Evolutionary conservation across 2,113 vertebrate genomes (phyloP).

Genomic region (Hemiscyllium ocellatum): DNA sequence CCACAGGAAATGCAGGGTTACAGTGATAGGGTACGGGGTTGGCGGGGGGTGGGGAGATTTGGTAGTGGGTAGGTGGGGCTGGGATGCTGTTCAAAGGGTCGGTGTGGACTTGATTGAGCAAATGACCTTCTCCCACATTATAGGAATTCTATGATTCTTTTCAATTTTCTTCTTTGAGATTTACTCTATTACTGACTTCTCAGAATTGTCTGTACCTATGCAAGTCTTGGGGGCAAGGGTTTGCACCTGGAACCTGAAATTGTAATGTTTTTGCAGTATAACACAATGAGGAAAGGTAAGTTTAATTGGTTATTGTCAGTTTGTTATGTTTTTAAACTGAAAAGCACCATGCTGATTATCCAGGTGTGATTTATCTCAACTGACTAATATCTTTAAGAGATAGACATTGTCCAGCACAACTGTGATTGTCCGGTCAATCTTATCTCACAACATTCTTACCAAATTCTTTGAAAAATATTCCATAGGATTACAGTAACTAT

Average conservation of each 20-base stretch:
- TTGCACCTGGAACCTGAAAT: not conserved
- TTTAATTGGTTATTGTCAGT: not conserved
- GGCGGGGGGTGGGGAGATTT: no score
- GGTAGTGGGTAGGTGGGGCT: no score
- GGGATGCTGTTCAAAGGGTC: no score
- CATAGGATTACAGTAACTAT: not conserved
- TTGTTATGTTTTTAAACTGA: not conserved
- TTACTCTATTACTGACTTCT: not conserved
- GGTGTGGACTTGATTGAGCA: no score
- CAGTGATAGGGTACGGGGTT: no score
- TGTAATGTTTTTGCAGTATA: not conserved
- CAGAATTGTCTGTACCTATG: not conserved
- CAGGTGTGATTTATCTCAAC: not conserved
- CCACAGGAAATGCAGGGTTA: no score
- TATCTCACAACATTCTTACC: not conserved
- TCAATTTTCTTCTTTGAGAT: not conserved
- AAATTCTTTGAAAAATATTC: not conserved
- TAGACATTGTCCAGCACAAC: not conserved
- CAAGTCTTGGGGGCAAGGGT: not conserved
- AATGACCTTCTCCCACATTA: no score
- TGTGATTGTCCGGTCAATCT: not conserved
- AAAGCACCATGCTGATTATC: not conserved
- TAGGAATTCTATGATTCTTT: no score
- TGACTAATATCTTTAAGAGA: not conserved
- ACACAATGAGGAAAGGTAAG: not conserved